Evolutionary conservation across 2,797 vertebrate genomes (phyloP), one percentile per base, ranked within the genome.

Genomic region (Neosilurus hyrtlii): DNA sequence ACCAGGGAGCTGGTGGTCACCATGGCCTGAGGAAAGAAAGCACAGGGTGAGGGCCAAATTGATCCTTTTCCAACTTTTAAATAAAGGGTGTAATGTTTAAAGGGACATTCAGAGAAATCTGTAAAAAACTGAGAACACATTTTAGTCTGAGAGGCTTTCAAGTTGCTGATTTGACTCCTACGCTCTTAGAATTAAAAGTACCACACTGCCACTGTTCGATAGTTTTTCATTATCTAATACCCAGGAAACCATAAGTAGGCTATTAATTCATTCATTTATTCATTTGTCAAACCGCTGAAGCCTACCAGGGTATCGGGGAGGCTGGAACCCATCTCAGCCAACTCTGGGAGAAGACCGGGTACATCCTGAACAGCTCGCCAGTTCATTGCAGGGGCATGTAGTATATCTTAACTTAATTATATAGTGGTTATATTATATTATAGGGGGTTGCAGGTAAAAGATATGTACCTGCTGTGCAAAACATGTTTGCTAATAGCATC

Each of bases 11-110:
- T 86, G 85, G 84, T 84, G 73, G 77, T 76, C 85, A 79, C 59
- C 82, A 82, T 87, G 73, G 15, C 85, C 86, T 80, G 81, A 74
- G 82, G 82, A 87, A 86, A 80, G 80, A 87, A 86, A 87, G 80
- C 81, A 73, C 63, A 61, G 82, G 82, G 76, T 77, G 14, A 51
- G 77, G 82, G 83, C 82, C 71, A 87, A 82, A 86, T 86, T 88
- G 86, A 89, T 84, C 77, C 86, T 83, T 78, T 81, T 70, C 82
- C 78, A 80, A 82, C 70, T 83, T 86, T 86, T 75, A 88, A 82
- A 86, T 88, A 88, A 87, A 86, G 87, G 86, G 22, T 67, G 52
- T 76, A 43, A 85, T 79, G 84, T 83, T 70, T 83, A 77, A 80
- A 76, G 37, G 85, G 77, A 81, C 71, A 62, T 86, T 80, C 56